Evolutionary conservation across 2,113 vertebrate genomes (phyloP).

Genomic region (Neotragus pygmaeus): DNA sequence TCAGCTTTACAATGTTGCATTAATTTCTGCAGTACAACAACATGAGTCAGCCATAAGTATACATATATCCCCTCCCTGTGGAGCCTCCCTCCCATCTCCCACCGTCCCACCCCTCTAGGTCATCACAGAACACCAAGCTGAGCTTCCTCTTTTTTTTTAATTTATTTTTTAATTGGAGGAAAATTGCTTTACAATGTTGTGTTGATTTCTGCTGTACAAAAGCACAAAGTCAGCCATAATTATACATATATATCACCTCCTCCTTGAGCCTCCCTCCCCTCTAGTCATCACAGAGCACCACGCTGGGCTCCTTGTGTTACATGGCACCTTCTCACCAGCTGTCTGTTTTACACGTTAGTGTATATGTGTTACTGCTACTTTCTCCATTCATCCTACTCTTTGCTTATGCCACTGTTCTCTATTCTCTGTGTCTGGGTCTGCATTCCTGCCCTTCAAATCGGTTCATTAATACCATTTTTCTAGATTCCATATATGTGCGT

Average conservation of each 20-base stretch:
- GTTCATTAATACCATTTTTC: neutral
- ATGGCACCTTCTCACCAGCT: neutral
- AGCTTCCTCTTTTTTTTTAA: neutral
- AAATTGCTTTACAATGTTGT: neutral
- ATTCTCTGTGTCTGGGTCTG: neutral
- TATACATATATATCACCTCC: neutral
- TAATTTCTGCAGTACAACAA: neutral
- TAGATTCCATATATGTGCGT: neutral
- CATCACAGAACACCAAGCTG: neutral
- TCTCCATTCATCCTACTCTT: neutral
- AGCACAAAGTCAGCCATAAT: neutral
- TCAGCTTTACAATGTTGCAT: neutral
- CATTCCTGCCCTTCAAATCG: neutral
- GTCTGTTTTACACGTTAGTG: neutral
- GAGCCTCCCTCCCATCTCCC: neutral
- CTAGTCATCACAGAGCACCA: neutral
- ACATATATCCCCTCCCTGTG: neutral
- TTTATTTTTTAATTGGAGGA: neutral
- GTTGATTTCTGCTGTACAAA: neutral
- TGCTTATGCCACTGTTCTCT: neutral
- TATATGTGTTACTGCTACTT: neutral
- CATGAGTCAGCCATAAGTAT: neutral
- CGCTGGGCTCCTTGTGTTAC: neutral
- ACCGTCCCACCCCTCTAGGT: neutral
- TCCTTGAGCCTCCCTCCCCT: neutral